Evolutionary conservation across 37 sponge, comb jelly and placozoan genomes (phyloP), one percentile per base, ranked within the genome.

Genomic region (Dysidea cf. avara): DNA sequence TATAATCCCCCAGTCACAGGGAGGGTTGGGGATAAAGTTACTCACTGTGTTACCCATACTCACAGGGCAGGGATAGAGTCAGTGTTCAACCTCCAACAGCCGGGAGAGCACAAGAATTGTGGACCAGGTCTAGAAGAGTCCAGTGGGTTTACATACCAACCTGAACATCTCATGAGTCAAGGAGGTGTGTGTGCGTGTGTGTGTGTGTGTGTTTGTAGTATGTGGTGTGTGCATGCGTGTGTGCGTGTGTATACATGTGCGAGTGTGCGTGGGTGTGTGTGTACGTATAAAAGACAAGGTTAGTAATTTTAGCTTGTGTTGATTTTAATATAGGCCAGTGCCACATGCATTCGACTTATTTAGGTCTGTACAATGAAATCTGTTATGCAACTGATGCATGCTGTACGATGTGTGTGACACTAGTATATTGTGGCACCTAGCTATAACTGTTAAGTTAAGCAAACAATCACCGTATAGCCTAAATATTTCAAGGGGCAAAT

Each of bases 31-130:
- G n/a, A n/a, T n/a, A n/a, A n/a, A n/a, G n/a, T n/a, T n/a, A n/a
- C n/a, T n/a, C n/a, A n/a, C n/a, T n/a, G n/a, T n/a, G n/a, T n/a
- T n/a, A n/a, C n/a, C 38, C 7, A 16, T n/a, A 21, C n/a, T 36
- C 51, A 31, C 69, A 96, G 96, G 53, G 39, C 49, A 54, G 89
- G 90, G n/a, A 86, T 97, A 30, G 22, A 38, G 14, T 74, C 92
- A n/a, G 67, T 97, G 52, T 61, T 97, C 54, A 94, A 94, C 75
- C 87, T 97, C 22, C 99, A 97, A 79, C 76, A 77, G 57, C 61
- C 81, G 0, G 87, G 91, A 13, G 99, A 97, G 39, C 99, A 97
- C 72, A 56, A 82, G 20, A 74, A 85, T 68, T 97, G 99, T 83
- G 99, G 99, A 38, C 87, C 83, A 7, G 78, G 85, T 1, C 63